A percentile compares a stretch with the other conserved stretches of the same genome.
These are phyloP conservation scores for Cyprinus carpio DNA, from an alignment of 2,113 vertebrate genomes.

Conservation along the genomic window DNA sequence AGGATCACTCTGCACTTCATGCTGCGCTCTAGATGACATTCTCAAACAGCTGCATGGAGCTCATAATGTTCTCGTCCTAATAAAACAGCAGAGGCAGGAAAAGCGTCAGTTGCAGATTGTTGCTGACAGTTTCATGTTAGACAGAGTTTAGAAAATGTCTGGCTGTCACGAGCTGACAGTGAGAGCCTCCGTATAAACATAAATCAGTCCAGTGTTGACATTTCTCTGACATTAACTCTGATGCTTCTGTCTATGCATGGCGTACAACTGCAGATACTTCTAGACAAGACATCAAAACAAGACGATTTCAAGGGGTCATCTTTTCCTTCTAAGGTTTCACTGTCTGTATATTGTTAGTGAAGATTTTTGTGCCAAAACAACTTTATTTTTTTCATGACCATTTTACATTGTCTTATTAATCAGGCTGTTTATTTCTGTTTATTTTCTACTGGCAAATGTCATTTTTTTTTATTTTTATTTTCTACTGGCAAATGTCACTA, in stretches of 20 bases:
- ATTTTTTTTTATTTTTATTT: no score
- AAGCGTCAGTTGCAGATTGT: neutral
- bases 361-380: neutral
- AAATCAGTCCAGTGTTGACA: constrained; percentile 17
- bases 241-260: neutral
- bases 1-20: constrained; percentile 14
- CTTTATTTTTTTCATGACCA: constrained; percentile 6
- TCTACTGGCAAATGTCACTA: neutral
- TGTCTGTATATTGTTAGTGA: neutral
- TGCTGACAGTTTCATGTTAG: constrained; percentile 2
- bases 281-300: constrained; percentile 10
- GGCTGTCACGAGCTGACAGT: neutral
- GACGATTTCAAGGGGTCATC: neutral
- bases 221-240: constrained; percentile 22
- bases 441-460: neutral
- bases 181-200: neutral
- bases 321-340: neutral
- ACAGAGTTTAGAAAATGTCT: constrained; percentile 13
- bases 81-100: neutral
- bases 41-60: constrained; percentile 87
- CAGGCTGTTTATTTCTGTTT: neutral
- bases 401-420: neutral
- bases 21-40: constrained; percentile 73
- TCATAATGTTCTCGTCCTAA: constrained; percentile 86
- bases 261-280: neutral